Evolutionary conservation across 2,113 vertebrate genomes (phyloP).

Genomic region (Benitochromis conjunctus): DNA sequence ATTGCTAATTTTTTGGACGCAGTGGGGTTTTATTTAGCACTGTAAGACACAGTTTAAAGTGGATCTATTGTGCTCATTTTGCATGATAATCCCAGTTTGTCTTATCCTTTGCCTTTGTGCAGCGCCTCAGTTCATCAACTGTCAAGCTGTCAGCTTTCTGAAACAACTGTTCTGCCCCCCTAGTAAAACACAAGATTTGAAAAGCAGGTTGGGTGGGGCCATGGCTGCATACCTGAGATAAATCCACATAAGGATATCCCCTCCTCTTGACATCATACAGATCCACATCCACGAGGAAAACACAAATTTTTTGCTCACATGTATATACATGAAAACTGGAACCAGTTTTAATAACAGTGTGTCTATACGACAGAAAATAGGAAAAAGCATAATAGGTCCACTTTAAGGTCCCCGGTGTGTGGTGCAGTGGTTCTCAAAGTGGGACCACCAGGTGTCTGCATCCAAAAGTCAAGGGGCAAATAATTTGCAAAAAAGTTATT

Average conservation of each 20-base stretch:
- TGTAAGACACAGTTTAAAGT: background rate
- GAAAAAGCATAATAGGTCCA: background rate
- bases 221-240: background rate
- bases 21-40: background rate
- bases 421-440: background rate
- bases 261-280: background rate
- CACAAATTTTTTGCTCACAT: background rate
- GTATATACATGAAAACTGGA: background rate
- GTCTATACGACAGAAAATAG: background rate
- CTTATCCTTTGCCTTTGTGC: background rate
- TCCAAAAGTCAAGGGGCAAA: background rate
- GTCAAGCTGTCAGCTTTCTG: background rate
- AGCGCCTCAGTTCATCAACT: background rate
- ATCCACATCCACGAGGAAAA: background rate
- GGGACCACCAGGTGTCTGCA: background rate
- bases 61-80: background rate
- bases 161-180: background rate
- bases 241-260: background rate
- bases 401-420: background rate
- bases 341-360: background rate
- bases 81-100: background rate
- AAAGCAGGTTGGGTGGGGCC: background rate
- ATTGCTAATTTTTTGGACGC: slow-evolving; percentile 8
- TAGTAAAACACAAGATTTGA: background rate
- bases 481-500: background rate